These are phyloP conservation scores for Ophraella communa DNA, from an alignment of 2,888 invertebrate genomes.

Conservation along the genomic window DNA sequence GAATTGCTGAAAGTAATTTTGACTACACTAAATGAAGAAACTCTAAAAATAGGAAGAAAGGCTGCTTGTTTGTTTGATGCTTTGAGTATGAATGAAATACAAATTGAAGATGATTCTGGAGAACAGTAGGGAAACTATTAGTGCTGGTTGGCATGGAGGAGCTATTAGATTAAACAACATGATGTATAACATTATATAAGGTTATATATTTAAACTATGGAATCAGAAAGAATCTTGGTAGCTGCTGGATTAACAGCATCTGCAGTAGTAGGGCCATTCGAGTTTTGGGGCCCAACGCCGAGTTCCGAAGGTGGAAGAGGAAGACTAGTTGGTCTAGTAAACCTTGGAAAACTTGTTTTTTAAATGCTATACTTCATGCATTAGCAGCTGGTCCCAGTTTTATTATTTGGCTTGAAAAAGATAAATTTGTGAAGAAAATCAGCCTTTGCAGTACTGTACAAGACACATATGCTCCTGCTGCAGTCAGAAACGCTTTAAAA, in stretches of 20 bases:
- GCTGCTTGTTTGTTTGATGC: conserved; percentile 81
- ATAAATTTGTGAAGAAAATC: conserved; percentile 68
- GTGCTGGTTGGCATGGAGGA: conserved; percentile 54
- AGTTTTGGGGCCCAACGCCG: conserved; percentile 79
- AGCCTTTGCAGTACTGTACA: conserved; percentile 76
- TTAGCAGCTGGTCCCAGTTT: conserved; percentile 87
- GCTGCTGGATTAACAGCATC: conserved; percentile 82
- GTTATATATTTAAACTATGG: conserved; percentile 61
- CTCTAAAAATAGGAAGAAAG: conserved; percentile 67
- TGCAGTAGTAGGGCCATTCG: conserved; percentile 82
- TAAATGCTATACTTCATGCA: conserved; percentile 90
- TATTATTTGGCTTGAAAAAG: conserved; percentile 80
- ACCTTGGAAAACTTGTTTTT: conserved; percentile 91
- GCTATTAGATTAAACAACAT: conserved; percentile 58
- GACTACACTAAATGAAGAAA: conserved; percentile 90
- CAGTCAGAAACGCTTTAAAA: conserved; percentile 76
- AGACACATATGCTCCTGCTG: conserved; percentile 68
- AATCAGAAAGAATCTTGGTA: conserved; percentile 77
- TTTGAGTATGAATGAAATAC: conserved; percentile 63
- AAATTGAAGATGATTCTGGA: conserved; percentile 52
- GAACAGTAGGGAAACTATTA: conserved; percentile 42
- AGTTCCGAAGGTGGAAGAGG: conserved; percentile 68
- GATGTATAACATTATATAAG: conserved; percentile 49
- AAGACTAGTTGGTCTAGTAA: conserved; percentile 84
- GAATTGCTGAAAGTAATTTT: conserved; percentile 89